Evolutionary conservation across 2,113 vertebrate genomes (phyloP).

Genomic region (Steatornis caripensis): DNA sequence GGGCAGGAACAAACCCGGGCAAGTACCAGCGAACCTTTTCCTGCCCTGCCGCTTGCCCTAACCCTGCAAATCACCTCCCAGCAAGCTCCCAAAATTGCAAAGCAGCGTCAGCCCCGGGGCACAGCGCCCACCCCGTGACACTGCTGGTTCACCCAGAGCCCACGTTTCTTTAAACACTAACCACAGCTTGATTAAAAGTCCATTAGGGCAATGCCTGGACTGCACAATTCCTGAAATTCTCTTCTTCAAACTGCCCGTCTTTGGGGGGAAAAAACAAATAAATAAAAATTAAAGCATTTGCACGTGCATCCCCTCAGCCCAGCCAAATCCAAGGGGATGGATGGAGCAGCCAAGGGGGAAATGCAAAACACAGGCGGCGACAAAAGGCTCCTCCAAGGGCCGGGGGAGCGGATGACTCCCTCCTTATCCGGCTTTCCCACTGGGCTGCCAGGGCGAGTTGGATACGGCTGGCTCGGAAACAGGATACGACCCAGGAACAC

Average conservation of each 20-base stretch:
- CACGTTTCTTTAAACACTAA: background rate
- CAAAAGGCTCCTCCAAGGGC: background rate
- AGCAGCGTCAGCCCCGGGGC: background rate
- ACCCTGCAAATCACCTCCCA: background rate
- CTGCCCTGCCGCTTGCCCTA: background rate
- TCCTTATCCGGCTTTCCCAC: background rate
- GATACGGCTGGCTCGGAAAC: background rate
- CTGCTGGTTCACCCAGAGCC: background rate
- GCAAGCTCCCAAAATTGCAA: background rate
- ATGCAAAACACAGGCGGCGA: fast-evolving
- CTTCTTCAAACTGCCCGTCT: background rate
- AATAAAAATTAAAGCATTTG: background rate
- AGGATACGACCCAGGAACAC: background rate
- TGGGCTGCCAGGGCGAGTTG: background rate
- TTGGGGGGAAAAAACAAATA: background rate
- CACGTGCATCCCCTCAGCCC: fast-evolving
- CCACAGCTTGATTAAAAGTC: background rate
- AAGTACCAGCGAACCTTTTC: background rate
- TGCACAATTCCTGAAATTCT: background rate
- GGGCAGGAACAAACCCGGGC: background rate
- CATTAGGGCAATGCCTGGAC: background rate
- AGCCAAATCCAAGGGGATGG: background rate
- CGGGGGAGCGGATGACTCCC: background rate
- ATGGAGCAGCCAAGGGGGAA: background rate
- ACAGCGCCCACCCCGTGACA: background rate